phyloP scores from a whole-genome alignment of 2,113 vertebrate genomes.

The Clarias magur region DNA sequence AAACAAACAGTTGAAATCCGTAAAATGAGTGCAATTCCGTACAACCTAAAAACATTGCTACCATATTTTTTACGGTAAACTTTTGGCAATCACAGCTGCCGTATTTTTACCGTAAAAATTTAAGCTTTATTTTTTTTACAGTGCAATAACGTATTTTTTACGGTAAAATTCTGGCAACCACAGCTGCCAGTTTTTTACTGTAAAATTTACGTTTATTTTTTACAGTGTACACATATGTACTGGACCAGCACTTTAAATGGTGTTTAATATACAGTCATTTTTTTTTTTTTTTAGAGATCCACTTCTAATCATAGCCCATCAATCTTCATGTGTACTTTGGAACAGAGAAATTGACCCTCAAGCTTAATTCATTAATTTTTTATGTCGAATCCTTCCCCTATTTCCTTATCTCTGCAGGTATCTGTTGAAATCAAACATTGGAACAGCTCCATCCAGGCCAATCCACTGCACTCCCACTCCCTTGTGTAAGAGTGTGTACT shows the following conservation, averaged over 20 bases:
- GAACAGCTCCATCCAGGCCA: neutral
- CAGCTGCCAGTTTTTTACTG: no score
- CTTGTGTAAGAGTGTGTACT: neutral
- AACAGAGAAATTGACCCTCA: slow-evolving; percentile 31
- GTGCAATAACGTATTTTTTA: no score
- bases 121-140: no score
- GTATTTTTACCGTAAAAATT: no score
- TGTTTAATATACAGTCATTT: neutral
- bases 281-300: neutral
- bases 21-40: no score
- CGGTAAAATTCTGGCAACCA: no score
- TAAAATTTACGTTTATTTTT: no score
- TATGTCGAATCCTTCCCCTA: slow-evolving; percentile 3
- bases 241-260: neutral
- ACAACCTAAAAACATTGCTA: no score
- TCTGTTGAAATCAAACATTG: slow-evolving; percentile 18
- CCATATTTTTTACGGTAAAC: no score
- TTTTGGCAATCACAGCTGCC: no score
- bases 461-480: neutral
- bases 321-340: slow-evolving; percentile 1
- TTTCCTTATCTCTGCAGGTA: slow-evolving; percentile 20
- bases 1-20: no score
- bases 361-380: slow-evolving; percentile 31
- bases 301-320: slow-evolving; percentile 36
- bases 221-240: no score